Conservation (phyloP, 2,113 vertebrate species). For the Percopsis transmontana region DNA sequence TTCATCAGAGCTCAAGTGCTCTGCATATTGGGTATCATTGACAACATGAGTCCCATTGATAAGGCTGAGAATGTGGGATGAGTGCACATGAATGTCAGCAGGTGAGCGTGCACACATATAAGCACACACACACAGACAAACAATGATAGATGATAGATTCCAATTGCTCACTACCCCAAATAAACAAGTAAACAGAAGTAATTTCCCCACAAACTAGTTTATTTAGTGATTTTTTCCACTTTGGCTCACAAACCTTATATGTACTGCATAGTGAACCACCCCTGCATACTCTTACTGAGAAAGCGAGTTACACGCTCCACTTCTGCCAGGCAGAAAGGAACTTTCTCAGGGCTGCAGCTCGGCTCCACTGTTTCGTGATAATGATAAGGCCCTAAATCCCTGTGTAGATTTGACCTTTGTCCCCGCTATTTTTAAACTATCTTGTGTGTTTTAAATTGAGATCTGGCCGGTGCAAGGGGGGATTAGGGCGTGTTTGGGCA, state of each 20-base stretch:
- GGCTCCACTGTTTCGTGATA: slow-evolving; percentile 70
- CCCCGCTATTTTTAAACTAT: slow-evolving; percentile 74
- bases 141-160: neutral
- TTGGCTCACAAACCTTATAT: too few relatives aligned
- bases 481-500: slow-evolving; percentile 75
- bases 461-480: slow-evolving; percentile 52
- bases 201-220: too few relatives aligned
- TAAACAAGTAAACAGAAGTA: too few relatives aligned
- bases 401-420: slow-evolving; percentile 77
- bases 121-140: slow-evolving; percentile 8
- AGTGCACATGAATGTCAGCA: neutral
- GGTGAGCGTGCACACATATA: neutral
- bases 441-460: slow-evolving; percentile 55
- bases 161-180: too few relatives aligned
- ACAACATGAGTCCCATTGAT: slow-evolving; percentile 6
- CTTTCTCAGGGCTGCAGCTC: slow-evolving; percentile 59
- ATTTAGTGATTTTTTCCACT: too few relatives aligned
- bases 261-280: too few relatives aligned
- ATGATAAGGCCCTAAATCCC: slow-evolving; percentile 77
- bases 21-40: slow-evolving; percentile 15
- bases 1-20: slow-evolving; percentile 32
- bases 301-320: slow-evolving; percentile 12
- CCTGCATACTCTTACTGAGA: too few relatives aligned
- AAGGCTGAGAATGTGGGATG: neutral
- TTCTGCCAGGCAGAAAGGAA: slow-evolving; percentile 42